Evolutionary conservation across 30 jellyfish, hydroid and myxozoan genomes (phyloP), one percentile per base, ranked within the genome.

Genomic region (Pelagia noctiluca): DNA sequence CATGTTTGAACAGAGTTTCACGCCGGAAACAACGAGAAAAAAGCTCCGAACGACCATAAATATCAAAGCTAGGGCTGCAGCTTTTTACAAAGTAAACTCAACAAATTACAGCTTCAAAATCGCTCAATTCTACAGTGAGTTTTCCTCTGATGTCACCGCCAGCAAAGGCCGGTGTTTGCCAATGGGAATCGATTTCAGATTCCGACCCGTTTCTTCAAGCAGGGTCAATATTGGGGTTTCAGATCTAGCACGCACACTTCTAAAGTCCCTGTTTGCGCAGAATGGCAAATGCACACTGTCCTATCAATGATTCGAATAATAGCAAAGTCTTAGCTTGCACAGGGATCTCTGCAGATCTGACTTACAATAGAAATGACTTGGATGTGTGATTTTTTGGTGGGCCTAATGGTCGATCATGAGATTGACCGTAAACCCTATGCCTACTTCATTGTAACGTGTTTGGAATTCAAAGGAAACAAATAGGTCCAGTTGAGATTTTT

Each of bases 241-340:
- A 86, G 92, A 82, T 69, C 50, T 76, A 50, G 79, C 71, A 36
- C 74, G 92, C 86, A 70, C 80, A 69, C 82, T 70, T 82, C 86
- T 47, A 48, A 69, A 82, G 16, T 69, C 92, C 73, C 26, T 70
- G 63, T 82, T 82, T 70, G 80, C 34, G 33, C 52, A 57, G 79
- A 48, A 2, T 38, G 33, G 24, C 36, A 49, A 19, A 8, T 52
- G 68, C 21, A 3, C 26, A 19, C 68, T 52, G 12, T 4, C 16
- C 57, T 5, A 42, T 5, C 57, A 42, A 42, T 42, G 16, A 5
- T 52, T 19, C 28, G 12, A 3, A 19, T 8, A 3, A 52, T 52
- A 52, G 30, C 68, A 2, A 52, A 19, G 68, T 3, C 21, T 19
- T 52, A 25, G 68, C 21, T 52, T 52, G 21, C 68, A 52, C 7